phyloP scores from a whole-genome alignment of 2,888 invertebrate genomes.

The Hydriomena furcata region DNA sequence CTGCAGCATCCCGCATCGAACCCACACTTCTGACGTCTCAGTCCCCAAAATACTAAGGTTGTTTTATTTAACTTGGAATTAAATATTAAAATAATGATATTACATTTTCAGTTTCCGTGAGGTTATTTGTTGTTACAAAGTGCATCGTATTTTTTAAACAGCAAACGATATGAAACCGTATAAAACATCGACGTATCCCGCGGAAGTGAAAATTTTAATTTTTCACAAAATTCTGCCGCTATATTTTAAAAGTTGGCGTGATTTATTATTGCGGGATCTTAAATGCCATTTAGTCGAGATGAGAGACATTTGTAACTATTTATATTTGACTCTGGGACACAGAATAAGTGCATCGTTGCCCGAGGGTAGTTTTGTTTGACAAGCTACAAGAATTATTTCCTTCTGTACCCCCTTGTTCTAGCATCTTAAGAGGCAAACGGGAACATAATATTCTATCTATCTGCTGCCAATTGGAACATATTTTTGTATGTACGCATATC shows the following conservation, averaged over 20 bases:
- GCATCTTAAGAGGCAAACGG: no score
- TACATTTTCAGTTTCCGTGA: slow-evolving; percentile 39
- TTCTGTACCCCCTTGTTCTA: no score
- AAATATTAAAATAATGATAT: no score
- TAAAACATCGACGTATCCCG: slow-evolving; percentile 67
- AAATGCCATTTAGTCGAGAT: slow-evolving; percentile 63
- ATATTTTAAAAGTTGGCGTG: slow-evolving; percentile 70
- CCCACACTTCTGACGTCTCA: no score
- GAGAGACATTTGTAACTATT: slow-evolving; percentile 54
- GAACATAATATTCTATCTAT: no score
- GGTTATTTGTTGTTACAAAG: slow-evolving; percentile 48
- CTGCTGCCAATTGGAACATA: no score
- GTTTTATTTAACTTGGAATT: no score
- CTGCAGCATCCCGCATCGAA: no score
- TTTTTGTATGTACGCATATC: no score
- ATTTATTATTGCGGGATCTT: slow-evolving; percentile 70
- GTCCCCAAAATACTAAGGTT: no score
- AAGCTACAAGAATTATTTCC: slow-evolving; percentile 4
- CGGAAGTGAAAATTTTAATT: slow-evolving; percentile 69
- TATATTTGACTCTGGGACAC: slow-evolving; percentile 45
- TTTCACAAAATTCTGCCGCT: slow-evolving; percentile 59
- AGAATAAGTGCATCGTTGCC: slow-evolving; percentile 5
- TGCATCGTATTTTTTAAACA: slow-evolving; percentile 58
- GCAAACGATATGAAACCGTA: slow-evolving; percentile 61
- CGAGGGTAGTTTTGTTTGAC: slow-evolving; percentile 14